Conservation (phyloP, 2,888 invertebrate genomes). For the Drosophila incognita region DNA sequence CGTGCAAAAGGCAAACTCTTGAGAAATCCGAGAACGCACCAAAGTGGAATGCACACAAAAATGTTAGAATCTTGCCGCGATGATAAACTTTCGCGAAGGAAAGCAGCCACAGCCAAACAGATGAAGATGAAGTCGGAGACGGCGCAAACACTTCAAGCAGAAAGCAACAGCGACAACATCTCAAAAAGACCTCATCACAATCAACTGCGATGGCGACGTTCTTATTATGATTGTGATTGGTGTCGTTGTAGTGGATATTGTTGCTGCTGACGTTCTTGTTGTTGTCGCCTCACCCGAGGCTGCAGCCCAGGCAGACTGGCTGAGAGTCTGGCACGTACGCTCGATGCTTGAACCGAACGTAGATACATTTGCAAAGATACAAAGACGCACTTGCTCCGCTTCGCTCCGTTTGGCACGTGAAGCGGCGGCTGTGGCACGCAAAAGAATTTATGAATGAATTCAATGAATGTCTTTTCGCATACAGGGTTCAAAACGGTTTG, state of each 20-base stretch:
- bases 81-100: constrained; percentile 74
- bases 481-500: not conserved
- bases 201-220: constrained; percentile 69
- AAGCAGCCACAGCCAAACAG: constrained; percentile 32
- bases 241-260: constrained; percentile 48
- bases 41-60: constrained; percentile 80
- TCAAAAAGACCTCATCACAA: constrained; percentile 66
- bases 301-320: constrained; percentile 17
- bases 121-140: constrained; percentile 13
- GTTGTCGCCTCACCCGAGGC: constrained; percentile 42
- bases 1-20: constrained; percentile 66
- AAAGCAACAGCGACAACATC: constrained; percentile 40
- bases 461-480: constrained; percentile 32
- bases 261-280: constrained; percentile 21
- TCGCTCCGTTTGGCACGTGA: constrained; percentile 35
- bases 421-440: constrained; percentile 30
- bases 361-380: constrained; percentile 62
- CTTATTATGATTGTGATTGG: constrained; percentile 79
- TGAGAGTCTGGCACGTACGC: constrained; percentile 65
- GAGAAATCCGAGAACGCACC: constrained; percentile 73
- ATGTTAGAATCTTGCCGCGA: constrained; percentile 79
- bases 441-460: constrained; percentile 60
- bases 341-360: constrained; percentile 36
- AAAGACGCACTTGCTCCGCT: constrained; percentile 56
- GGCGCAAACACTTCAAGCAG: constrained; percentile 39